Evolutionary conservation across 2,797 vertebrate species (phyloP), one percentile per base, ranked within the genome.

Genomic region (Etheostoma perlongum): DNA sequence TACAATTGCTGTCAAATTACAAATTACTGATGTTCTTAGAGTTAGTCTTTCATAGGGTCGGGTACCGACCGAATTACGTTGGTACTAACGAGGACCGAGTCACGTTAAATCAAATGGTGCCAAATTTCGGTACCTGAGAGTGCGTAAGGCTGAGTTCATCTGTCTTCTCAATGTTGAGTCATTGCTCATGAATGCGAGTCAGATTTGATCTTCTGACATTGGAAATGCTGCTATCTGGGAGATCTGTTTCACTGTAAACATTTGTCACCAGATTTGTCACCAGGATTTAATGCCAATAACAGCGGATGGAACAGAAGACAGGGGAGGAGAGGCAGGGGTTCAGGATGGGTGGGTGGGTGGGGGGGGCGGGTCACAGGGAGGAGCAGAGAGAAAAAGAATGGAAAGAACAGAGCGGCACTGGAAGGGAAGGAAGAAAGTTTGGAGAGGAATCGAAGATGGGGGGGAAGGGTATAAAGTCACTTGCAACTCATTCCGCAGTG

Each of bases 381-480:
- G 78, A 74, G 82, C 68, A 25, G 64, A 51, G 72, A 69, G 67
- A 75, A 66, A 40, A 78, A 85, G 76, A 84, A 85, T 27, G 62
- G 52, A 85, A 83, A 76, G 74, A 72, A 83, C 91, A 40, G 66
- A 58, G 68, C 60, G 33, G n/a, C 14, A 67, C 69, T 74, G 44
- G 64, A 75, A 63, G 76, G 72, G 83, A 84, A 83, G 82, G 69
- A 83, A 53, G 55, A 91, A 92, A 92, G 85, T 91, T 89, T 90
- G 74, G 77, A 90, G 85, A 93, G 94, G 85, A 93, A 81, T 77
- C 13, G 60, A 75, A 64, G 70, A 68, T 5, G 67, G 85, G 79
- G 85, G 79, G 85, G 73, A 72, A 92, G 95, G 95, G 94, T 95
- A 95, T 77, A 76, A 76, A 86, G 86, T 85, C 83, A 89, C 88